Conservation (phyloP, 2,888 invertebrate species). For the Leptopilina syphax region DNA sequence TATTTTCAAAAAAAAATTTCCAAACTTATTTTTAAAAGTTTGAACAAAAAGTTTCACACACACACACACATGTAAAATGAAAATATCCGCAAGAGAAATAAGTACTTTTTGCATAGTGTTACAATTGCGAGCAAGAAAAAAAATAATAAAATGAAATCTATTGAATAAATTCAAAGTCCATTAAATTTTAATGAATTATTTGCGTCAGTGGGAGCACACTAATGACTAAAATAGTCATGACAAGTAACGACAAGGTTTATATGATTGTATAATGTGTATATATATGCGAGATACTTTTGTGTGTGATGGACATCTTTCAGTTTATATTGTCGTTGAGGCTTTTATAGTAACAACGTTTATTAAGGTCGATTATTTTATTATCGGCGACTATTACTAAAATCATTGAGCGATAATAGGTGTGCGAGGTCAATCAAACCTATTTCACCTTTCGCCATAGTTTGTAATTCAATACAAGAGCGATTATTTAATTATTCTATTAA, state of each 20-base stretch:
- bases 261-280: neutral
- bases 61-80: too few relatives aligned
- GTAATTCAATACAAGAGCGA: slow-evolving; percentile 14
- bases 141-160: neutral
- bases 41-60: too few relatives aligned
- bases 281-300: neutral
- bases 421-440: slow-evolving; percentile 19
- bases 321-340: neutral
- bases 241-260: neutral
- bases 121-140: too few relatives aligned
- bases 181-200: slow-evolving; percentile 25
- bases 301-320: slow-evolving; percentile 2
- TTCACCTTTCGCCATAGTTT: slow-evolving; percentile 22
- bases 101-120: too few relatives aligned
- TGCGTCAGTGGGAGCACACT: neutral
- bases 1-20: too few relatives aligned
- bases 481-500: slow-evolving; percentile 10
- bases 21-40: too few relatives aligned
- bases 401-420: slow-evolving; percentile 12
- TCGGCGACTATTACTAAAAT: neutral
- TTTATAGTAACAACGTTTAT: slow-evolving; percentile 4
- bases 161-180: slow-evolving; percentile 4
- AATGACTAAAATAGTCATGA: slow-evolving; percentile 13
- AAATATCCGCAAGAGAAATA: too few relatives aligned
- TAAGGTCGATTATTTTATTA: slow-evolving; percentile 24